Base-by-base conservation (phyloP, 2,888 invertebrate genomes). In the Dasysyrphus tricinctus region DNA sequence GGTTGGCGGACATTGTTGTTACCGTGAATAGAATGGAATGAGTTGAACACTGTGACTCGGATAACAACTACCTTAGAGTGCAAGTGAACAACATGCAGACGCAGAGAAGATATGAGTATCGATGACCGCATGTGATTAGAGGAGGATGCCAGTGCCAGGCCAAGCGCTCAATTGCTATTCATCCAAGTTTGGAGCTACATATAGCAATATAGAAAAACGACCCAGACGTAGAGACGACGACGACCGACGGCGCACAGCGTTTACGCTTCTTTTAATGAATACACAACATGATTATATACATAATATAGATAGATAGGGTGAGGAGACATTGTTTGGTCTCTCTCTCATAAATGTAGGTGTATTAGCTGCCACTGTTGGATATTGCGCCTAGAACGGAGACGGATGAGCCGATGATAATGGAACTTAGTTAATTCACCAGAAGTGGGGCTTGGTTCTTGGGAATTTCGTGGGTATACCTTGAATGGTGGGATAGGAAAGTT, bases 61-160 rank as follows among this genome's bases (percentile, higher is more conserved):
- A 82, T 86, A 86, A 86, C 86, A 86, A 86, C 86, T 86, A 86
- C 29, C 57, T 59, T 61, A 61, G 61, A 86, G 82, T 86, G 86
- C 82, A 86, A 86, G 85, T 82, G 85, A 81, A 85, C 81, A 81
- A 81, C 81, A 85, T 81, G 69, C 39, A 61, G 61, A 42, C 61
- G 61, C 84, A 81, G 72, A 85, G 77, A 81, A 73, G 77, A 86
- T 79, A 86, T 82, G 82, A 79, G 86, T 86, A 86, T 86, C 86
- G 86, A 86, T 86, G 86, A 86, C 86, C 86, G 78, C 86, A 86
- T 86, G 82, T 82, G 86, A 86, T 86, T 86, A 86, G 82, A 79
- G 59, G 78, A 86, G 86, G 86, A 86, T 86, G 86, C 86, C 85
- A 73, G 51, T 73, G 78, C 59, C 73, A 54, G 65, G 42, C 57